Percentiles rank a stretch among this genome's conserved stretches.
phyloP scores from a whole-genome alignment of 2,797 vertebrate species.

The Enteromius afrohamiltoni region DNA sequence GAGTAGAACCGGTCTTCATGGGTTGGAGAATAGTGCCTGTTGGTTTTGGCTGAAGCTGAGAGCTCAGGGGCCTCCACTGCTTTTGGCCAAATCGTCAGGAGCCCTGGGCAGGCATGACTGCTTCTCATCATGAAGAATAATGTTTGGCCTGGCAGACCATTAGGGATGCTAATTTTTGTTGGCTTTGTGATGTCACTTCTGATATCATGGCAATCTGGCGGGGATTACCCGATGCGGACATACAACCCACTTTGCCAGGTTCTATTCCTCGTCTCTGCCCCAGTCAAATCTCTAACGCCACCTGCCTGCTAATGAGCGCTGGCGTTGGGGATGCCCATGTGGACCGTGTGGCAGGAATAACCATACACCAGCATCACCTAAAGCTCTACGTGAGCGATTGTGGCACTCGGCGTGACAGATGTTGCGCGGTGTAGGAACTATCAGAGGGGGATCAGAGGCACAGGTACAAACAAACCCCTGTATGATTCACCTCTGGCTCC shows the following conservation, averaged over 20 bases:
- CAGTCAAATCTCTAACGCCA: slow-evolving; percentile 54
- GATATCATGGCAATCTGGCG: slow-evolving; percentile 69
- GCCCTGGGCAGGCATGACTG: slow-evolving; percentile 69
- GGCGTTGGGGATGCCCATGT: slow-evolving; percentile 63
- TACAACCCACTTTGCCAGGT: slow-evolving; percentile 59
- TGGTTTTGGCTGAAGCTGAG: slow-evolving; percentile 55
- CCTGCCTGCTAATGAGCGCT: slow-evolving; percentile 68
- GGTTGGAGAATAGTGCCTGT: slow-evolving; percentile 47
- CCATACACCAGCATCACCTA: slow-evolving; percentile 63
- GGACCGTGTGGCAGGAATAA: slow-evolving; percentile 58
- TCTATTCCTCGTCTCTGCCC: slow-evolving; percentile 47
- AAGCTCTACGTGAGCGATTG: slow-evolving; percentile 60
- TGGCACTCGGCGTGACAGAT: slow-evolving; percentile 81
- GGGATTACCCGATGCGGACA: slow-evolving; percentile 58
- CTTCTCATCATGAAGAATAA: slow-evolving; percentile 77
- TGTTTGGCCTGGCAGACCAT: slow-evolving; percentile 75
- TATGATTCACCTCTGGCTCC: slow-evolving; percentile 62
- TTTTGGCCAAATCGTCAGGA: slow-evolving; percentile 65
- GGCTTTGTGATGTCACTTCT: slow-evolving; percentile 73
- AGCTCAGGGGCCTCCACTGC: slow-evolving; percentile 46
- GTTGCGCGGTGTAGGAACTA: slow-evolving; percentile 67
- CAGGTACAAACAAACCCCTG: slow-evolving; percentile 63
- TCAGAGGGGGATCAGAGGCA: slow-evolving; percentile 63
- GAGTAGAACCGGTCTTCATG: slow-evolving; percentile 27
- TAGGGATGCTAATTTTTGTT: slow-evolving; percentile 73